Conservation (phyloP, 2,888 invertebrate species). For the Eilema sororculum region DNA sequence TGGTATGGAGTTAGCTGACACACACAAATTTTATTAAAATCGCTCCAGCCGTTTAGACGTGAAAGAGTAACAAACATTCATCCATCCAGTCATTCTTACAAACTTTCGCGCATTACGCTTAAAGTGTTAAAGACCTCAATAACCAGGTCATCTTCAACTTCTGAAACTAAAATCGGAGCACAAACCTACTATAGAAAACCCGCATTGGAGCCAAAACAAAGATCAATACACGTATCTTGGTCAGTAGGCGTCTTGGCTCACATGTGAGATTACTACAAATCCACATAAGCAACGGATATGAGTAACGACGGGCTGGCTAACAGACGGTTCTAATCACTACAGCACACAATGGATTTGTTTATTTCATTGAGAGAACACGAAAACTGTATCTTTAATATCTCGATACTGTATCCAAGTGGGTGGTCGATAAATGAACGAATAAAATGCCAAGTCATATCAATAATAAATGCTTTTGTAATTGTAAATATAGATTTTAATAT, state of each 20-base stretch:
- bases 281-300: slow-evolving; percentile 70
- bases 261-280: slow-evolving; percentile 52
- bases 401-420: slow-evolving; percentile 70
- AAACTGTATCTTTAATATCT: slow-evolving; percentile 64
- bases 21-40: too few relatives aligned
- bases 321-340: slow-evolving; percentile 81
- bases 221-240: slow-evolving; percentile 14
- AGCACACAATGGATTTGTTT: slow-evolving; percentile 83
- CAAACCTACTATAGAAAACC: background rate
- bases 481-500: background rate
- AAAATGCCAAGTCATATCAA: slow-evolving; percentile 32
- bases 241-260: slow-evolving; percentile 26
- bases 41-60: too few relatives aligned
- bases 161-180: background rate
- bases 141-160: background rate
- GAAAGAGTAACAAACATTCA: too few relatives aligned
- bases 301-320: slow-evolving; percentile 72
- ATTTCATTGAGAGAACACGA: slow-evolving; percentile 75
- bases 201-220: slow-evolving; percentile 2
- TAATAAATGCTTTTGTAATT: slow-evolving; percentile 27
- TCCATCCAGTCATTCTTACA: too few relatives aligned
- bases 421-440: slow-evolving; percentile 63
- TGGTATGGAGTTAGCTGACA: too few relatives aligned
- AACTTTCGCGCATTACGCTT: too few relatives aligned
- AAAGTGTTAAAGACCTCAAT: background rate